Evolutionary conservation across 2,113 vertebrate species (phyloP).

Genomic region (Takifugu flavidus): DNA sequence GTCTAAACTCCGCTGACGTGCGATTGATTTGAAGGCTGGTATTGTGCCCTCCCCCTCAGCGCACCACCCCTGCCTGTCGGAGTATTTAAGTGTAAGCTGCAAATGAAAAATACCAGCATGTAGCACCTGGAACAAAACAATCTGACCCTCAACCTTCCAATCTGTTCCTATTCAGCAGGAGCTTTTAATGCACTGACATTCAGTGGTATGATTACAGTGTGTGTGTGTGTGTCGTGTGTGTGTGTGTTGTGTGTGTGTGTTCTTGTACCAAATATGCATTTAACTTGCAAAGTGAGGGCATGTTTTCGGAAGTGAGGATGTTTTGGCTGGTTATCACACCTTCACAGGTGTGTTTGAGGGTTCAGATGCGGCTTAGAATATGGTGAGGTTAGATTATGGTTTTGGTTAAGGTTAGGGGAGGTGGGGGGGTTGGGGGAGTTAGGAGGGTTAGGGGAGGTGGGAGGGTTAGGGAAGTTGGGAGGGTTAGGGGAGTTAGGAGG

Average conservation of each 20-base stretch:
- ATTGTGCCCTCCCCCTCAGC: conserved; percentile 10
- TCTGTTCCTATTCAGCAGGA: conserved; percentile 19
- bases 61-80: conserved; percentile 15
- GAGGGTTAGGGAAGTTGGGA: no score
- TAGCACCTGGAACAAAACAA: conserved; percentile 40
- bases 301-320: no score
- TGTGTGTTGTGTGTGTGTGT: neutral
- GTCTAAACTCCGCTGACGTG: conserved; percentile 37
- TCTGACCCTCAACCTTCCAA: conserved; percentile 51
- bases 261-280: no score
- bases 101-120: conserved; percentile 52
- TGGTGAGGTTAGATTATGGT: no score
- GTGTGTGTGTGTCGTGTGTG: neutral
- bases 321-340: no score
- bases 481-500: no score
- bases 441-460: no score
- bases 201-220: conserved; percentile 31
- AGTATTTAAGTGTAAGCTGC: conserved; percentile 41
- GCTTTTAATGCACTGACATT: conserved; percentile 35
- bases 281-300: no score
- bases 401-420: no score
- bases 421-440: no score
- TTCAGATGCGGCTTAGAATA: no score
- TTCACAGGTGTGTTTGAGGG: no score
- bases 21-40: conserved; percentile 47